Conservation (phyloP, 2,888 invertebrate species). For the Stenichneumon culpator region DNA sequence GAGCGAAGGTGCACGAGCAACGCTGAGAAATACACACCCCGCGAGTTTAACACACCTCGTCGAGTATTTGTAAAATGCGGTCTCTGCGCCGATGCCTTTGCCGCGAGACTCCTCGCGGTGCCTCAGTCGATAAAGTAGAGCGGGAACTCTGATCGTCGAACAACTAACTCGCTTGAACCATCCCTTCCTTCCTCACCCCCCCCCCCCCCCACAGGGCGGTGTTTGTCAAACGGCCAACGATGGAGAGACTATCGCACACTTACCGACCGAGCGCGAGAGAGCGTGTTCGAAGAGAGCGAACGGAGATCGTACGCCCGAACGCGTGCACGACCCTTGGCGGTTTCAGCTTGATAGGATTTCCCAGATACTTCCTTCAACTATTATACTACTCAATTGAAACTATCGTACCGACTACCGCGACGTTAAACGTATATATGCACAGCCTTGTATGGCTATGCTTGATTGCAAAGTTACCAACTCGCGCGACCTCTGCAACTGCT, state of each 20-base stretch:
- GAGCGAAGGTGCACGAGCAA: background rate
- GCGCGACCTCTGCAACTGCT: slow-evolving; percentile 23
- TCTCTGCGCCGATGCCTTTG: slow-evolving; percentile 50
- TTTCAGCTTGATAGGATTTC: slow-evolving; percentile 64
- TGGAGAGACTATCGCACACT: slow-evolving; percentile 6
- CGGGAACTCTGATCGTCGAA: slow-evolving; percentile 46
- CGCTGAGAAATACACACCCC: background rate
- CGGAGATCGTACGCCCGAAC: slow-evolving; percentile 59
- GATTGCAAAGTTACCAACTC: slow-evolving; percentile 53
- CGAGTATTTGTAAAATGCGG: slow-evolving; percentile 58
- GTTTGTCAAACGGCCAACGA: slow-evolving; percentile 61
- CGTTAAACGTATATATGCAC: background rate
- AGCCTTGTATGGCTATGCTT: slow-evolving; percentile 31
- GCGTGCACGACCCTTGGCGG: slow-evolving; percentile 46
- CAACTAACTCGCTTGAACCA: slow-evolving; percentile 35
- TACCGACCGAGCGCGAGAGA: slow-evolving; percentile 24
- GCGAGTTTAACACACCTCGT: slow-evolving; percentile 44
- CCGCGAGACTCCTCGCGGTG: slow-evolving; percentile 29
- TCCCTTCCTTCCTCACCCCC: background rate
- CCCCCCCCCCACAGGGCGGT: background rate
- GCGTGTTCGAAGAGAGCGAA: slow-evolving; percentile 49
- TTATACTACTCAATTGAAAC: slow-evolving; percentile 64
- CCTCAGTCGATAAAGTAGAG: slow-evolving; percentile 35
- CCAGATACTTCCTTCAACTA: slow-evolving; percentile 58
- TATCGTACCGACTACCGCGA: slow-evolving; percentile 36